These are phyloP conservation scores for Phyllotis vaccarum DNA, from an alignment of 2,797 vertebrate genomes.

Conservation along the genomic window DNA sequence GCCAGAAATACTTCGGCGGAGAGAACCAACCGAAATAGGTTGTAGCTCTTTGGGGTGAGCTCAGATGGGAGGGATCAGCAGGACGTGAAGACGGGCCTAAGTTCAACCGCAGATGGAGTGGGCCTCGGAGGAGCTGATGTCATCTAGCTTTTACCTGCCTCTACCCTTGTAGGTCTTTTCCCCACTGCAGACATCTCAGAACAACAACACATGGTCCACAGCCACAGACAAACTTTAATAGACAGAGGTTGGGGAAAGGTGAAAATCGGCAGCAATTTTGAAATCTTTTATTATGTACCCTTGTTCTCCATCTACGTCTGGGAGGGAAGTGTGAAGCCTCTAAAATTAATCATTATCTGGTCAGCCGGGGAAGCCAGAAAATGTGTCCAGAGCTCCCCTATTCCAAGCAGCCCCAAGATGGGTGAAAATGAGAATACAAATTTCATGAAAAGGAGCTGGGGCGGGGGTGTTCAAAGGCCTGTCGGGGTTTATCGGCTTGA, in stretches of 20 bases:
- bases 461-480: background rate
- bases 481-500: background rate
- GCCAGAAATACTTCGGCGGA: slow-evolving; percentile 75
- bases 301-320: background rate
- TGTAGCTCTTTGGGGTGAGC: background rate
- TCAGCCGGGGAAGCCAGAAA: background rate
- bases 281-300: background rate
- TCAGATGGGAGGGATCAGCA: slow-evolving; percentile 46
- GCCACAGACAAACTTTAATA: slow-evolving; percentile 76
- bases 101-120: background rate
- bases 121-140: slow-evolving; percentile 48
- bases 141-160: slow-evolving; percentile 60
- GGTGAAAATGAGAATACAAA: background rate
- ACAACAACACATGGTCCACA: slow-evolving; percentile 46
- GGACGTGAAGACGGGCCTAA: slow-evolving; percentile 68
- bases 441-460: background rate
- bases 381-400: background rate
- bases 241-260: background rate
- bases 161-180: background rate
- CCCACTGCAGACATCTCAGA: slow-evolving; percentile 62
- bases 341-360: background rate
- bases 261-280: background rate
- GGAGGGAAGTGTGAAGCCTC: background rate
- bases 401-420: background rate
- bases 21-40: slow-evolving; percentile 61